phyloP scores from a whole-genome alignment of 2,113 vertebrate species.

The Bufo bufo region DNA sequence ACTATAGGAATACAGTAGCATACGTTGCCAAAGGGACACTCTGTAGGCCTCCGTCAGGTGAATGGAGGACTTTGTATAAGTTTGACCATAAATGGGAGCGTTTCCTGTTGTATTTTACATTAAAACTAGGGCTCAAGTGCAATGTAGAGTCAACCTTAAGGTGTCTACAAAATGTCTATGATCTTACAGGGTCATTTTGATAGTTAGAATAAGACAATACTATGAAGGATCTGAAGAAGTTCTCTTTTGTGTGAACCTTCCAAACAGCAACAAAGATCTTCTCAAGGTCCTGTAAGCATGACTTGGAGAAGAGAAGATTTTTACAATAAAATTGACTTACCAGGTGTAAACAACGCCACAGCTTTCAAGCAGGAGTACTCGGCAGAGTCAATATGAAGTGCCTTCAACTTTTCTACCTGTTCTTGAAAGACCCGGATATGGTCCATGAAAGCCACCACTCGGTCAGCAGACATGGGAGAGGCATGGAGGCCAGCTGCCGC shows the following conservation, averaged over 20 bases:
- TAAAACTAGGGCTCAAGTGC: too few relatives aligned
- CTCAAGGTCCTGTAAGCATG: background rate
- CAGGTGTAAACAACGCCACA: conserved; percentile 83
- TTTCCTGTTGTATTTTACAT: too few relatives aligned
- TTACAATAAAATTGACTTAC: conserved; percentile 65
- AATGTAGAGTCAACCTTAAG: too few relatives aligned
- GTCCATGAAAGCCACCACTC: conserved; percentile 86
- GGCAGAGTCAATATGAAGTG: conserved; percentile 81
- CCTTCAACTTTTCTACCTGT: conserved; percentile 87
- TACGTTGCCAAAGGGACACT: too few relatives aligned
- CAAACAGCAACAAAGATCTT: background rate
- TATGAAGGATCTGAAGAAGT: too few relatives aligned
- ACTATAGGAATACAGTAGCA: too few relatives aligned
- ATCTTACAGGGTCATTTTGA: too few relatives aligned
- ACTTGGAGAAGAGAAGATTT: background rate
- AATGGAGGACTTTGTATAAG: too few relatives aligned
- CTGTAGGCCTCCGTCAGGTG: too few relatives aligned
- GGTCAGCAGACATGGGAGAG: conserved; percentile 82
- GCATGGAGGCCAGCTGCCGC: conserved; percentile 83
- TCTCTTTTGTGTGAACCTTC: background rate
- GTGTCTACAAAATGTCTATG: too few relatives aligned
- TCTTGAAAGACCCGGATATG: conserved; percentile 86
- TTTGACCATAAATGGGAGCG: too few relatives aligned
- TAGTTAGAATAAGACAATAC: background rate
- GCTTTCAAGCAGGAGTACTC: conserved; percentile 86